A percentile compares a stretch with the other conserved stretches of the same genome.
Evolutionary conservation across 2,113 vertebrate species (phyloP).

Genomic region (Paradoxurus hermaphroditus): DNA sequence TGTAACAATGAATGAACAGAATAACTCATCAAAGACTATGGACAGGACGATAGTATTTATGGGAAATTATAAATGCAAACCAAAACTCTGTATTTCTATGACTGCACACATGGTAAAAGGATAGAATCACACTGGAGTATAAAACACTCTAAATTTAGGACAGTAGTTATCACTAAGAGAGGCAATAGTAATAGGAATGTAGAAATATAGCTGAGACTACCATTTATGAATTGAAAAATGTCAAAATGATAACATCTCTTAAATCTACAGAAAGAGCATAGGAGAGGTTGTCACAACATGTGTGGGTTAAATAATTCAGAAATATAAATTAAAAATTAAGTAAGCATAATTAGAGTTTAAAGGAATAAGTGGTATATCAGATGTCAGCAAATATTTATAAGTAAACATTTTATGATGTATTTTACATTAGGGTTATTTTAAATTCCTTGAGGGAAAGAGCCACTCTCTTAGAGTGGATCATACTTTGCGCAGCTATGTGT

Average conservation of each 20-base stretch:
- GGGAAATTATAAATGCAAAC: not conserved
- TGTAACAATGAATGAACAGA: not conserved
- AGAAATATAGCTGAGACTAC: not conserved
- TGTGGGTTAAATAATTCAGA: not conserved
- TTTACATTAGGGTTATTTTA: not conserved
- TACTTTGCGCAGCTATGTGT: not conserved
- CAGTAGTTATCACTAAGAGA: not conserved
- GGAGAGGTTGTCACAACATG: not conserved
- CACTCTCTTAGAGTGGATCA: not conserved
- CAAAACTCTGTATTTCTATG: not conserved
- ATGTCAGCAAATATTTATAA: not conserved
- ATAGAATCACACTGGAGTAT: not conserved
- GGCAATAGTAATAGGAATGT: not conserved
- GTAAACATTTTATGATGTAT: not conserved
- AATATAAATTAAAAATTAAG: not conserved
- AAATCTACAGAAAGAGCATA: not conserved
- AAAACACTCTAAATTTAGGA: not conserved
- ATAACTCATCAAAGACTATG: not conserved
- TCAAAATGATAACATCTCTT: not conserved
- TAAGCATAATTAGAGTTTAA: not conserved
- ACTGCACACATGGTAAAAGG: not conserved
- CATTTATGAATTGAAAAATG: not conserved
- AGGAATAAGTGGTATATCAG: not conserved
- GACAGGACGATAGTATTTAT: not conserved
- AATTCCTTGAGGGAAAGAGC: not conserved